These are phyloP conservation scores for Periophthalmus modestus DNA, from an alignment of 2,113 vertebrate species.

Conservation along the genomic window DNA sequence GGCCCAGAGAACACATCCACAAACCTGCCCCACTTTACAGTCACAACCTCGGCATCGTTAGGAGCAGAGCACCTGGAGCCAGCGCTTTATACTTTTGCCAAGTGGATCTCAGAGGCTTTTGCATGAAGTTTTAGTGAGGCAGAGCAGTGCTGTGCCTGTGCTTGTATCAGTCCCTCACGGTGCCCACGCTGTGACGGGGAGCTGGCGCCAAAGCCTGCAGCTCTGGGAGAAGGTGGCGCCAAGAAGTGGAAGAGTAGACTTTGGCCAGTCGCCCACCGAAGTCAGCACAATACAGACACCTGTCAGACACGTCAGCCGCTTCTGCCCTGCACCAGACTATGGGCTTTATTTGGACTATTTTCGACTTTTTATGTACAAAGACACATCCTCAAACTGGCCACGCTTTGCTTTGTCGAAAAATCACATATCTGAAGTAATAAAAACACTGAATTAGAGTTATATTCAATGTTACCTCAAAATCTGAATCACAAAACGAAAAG, in stretches of 20 bases:
- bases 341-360: too few species aligned
- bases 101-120: constrained; percentile 14
- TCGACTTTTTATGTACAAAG: too few species aligned
- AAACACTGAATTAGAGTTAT: too few species aligned
- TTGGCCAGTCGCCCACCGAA: constrained; percentile 55
- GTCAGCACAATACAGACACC: constrained; percentile 67
- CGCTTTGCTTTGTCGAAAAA: too few species aligned
- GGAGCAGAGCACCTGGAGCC: neutral
- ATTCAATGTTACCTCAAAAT: too few species aligned
- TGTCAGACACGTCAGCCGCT: constrained; percentile 25
- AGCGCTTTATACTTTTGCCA: neutral
- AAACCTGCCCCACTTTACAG: neutral
- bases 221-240: constrained; percentile 51
- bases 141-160: constrained; percentile 34
- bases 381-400: too few species aligned
- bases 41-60: constrained; percentile 22
- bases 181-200: constrained; percentile 10
- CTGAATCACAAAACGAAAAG: too few species aligned
- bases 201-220: constrained; percentile 55
- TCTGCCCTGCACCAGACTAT: too few species aligned
- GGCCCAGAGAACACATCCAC: constrained; percentile 17
- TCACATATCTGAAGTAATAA: too few species aligned
- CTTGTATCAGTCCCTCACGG: constrained; percentile 24
- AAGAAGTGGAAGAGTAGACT: constrained; percentile 43
- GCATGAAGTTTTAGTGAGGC: constrained; percentile 12